phyloP scores from a whole-genome alignment of 2,113 vertebrate species.

The Rhegmatorhina hoffmannsi region DNA sequence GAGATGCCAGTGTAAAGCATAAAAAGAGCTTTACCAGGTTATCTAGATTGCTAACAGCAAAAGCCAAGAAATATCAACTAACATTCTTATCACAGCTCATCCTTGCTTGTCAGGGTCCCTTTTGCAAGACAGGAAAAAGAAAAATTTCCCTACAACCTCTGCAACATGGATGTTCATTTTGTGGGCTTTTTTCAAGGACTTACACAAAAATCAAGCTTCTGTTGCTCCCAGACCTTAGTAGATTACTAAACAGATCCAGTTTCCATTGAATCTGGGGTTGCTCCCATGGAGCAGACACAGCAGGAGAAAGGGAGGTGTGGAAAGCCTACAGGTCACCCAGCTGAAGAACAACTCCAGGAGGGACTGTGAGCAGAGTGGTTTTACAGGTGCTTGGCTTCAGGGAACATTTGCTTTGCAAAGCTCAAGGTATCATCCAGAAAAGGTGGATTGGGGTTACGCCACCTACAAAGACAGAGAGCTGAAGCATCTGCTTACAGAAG shows the following conservation, averaged over 20 bases:
- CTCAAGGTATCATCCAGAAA: neutral
- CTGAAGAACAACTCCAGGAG: neutral
- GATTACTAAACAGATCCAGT: neutral
- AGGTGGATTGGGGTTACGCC: neutral
- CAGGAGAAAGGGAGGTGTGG: neutral
- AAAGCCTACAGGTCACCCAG: neutral
- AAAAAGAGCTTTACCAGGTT: fast-evolving
- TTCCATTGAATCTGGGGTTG: neutral
- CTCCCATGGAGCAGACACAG: neutral
- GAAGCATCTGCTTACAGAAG: neutral
- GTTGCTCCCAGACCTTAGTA: neutral
- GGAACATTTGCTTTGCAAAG: neutral
- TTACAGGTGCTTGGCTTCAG: neutral
- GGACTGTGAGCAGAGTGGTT: neutral
- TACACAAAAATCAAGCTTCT: neutral
- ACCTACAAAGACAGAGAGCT: neutral
- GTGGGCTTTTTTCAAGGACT: neutral
- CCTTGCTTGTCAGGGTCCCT: neutral
- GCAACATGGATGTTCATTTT: neutral
- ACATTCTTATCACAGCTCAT: neutral
- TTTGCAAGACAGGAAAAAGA: neutral
- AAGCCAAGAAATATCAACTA: neutral
- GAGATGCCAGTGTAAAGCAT: neutral
- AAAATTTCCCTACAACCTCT: neutral
- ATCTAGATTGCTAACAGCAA: neutral